These are phyloP conservation scores for Trileptium ribeirensis DNA, from an alignment of 2,888 invertebrate species.

Conservation along the genomic window DNA sequence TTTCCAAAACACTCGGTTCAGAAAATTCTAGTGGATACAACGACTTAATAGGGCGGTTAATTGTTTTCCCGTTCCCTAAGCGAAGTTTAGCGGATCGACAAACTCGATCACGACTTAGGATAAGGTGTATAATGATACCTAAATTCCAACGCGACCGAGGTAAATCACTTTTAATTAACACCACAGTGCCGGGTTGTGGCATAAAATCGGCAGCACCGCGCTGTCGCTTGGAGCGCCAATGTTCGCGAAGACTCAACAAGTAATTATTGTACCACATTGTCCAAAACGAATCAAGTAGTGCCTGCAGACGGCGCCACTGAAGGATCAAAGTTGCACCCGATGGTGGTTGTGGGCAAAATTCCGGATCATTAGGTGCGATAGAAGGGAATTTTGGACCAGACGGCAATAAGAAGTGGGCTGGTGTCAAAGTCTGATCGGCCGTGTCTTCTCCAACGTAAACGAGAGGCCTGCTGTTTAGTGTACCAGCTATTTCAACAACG, in stretches of 20 bases:
- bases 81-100: background rate
- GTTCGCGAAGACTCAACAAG: background rate
- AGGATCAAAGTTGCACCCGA: background rate
- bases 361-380: background rate
- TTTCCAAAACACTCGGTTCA: too few species aligned
- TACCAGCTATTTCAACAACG: background rate
- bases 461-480: background rate
- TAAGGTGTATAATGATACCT: background rate
- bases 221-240: slow-evolving; percentile 21
- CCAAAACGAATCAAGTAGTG: slow-evolving; percentile 8
- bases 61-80: background rate
- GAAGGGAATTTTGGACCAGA: background rate
- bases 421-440: background rate
- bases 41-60: background rate
- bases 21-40: background rate
- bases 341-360: background rate
- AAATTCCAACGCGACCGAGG: background rate
- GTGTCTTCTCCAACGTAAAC: background rate
- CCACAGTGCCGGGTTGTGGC: background rate
- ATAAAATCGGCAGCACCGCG: background rate
- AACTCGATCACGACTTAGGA: background rate
- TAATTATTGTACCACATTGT: background rate
- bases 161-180: background rate
- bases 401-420: background rate
- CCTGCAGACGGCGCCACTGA: background rate